Conservation (phyloP, 2,113 vertebrate species). For the Solenodon paradoxus region DNA sequence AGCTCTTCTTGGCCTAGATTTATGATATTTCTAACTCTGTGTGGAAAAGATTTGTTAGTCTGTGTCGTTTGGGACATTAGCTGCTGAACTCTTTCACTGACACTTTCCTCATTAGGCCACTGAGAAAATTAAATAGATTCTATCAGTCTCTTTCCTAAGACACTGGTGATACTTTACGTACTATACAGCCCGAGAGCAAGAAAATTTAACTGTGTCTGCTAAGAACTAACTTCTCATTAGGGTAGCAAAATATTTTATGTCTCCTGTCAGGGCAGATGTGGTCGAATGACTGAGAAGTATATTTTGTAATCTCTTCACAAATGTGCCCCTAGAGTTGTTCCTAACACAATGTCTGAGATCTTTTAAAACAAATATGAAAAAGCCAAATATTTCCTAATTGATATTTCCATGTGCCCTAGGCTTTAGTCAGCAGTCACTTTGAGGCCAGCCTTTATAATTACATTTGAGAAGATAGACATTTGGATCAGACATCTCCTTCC, state of each 20-base stretch:
- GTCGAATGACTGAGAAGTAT: background rate
- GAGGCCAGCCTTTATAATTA: background rate
- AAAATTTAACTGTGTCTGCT: slow-evolving; percentile 47
- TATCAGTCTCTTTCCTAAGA: slow-evolving; percentile 35
- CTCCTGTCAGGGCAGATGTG: background rate
- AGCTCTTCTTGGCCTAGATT: slow-evolving; percentile 40
- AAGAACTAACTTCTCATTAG: slow-evolving; percentile 31
- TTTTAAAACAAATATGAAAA: slow-evolving; percentile 16
- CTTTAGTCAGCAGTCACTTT: background rate
- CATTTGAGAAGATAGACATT: background rate
- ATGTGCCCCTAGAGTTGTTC: background rate
- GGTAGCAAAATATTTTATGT: background rate
- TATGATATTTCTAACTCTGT: slow-evolving; percentile 9
- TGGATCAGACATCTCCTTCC: background rate
- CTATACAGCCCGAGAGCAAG: background rate
- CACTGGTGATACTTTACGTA: slow-evolving; percentile 18
- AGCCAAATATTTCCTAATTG: background rate
- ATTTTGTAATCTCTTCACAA: background rate
- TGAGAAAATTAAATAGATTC: slow-evolving; percentile 63
- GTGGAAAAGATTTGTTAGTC: slow-evolving; percentile 29
- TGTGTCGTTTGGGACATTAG: slow-evolving; percentile 30
- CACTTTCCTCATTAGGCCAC: slow-evolving; percentile 50
- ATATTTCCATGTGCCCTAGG: background rate
- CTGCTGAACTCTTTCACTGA: slow-evolving; percentile 24
- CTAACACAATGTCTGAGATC: background rate